Percentiles rank a stretch among this genome's conserved stretches.
Evolutionary conservation across 2,113 vertebrate genomes (phyloP).

Genomic region (Nerophis lumbriciformis): DNA sequence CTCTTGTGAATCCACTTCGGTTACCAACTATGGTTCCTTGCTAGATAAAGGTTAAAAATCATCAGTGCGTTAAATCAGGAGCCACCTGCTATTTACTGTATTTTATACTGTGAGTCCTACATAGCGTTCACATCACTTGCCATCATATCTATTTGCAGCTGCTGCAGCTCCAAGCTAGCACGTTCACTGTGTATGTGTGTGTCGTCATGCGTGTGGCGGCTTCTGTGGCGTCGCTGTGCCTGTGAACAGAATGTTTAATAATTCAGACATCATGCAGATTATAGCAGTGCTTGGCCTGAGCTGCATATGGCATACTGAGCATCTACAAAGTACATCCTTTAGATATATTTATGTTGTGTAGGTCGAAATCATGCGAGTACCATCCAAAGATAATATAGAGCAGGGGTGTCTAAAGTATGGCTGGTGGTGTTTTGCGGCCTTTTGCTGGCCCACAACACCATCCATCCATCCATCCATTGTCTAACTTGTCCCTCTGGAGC

Average conservation of each 20-base stretch:
- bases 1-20: background rate
- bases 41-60: background rate
- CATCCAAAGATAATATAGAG: background rate
- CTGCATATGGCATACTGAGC: conserved; percentile 17
- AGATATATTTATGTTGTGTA: background rate
- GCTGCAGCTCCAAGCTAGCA: background rate
- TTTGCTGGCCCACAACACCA: too few species aligned
- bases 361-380: background rate
- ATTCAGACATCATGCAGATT: conserved; percentile 62
- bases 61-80: background rate
- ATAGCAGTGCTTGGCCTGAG: conserved; percentile 27
- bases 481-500: too few species aligned
- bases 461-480: too few species aligned
- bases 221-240: conserved; percentile 14
- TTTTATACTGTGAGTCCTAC: too few species aligned
- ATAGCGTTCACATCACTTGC: background rate
- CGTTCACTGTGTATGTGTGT: conserved; percentile 2
- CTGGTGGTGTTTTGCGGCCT: too few species aligned
- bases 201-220: background rate
- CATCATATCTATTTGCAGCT: conserved; percentile 5
- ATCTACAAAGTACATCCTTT: conserved; percentile 18
- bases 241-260: conserved; percentile 49
- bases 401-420: too few species aligned
- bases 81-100: background rate
- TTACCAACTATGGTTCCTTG: background rate